Evolutionary conservation across 2,888 invertebrate species (phyloP).

Genomic region (Lacanobia wlatinum): DNA sequence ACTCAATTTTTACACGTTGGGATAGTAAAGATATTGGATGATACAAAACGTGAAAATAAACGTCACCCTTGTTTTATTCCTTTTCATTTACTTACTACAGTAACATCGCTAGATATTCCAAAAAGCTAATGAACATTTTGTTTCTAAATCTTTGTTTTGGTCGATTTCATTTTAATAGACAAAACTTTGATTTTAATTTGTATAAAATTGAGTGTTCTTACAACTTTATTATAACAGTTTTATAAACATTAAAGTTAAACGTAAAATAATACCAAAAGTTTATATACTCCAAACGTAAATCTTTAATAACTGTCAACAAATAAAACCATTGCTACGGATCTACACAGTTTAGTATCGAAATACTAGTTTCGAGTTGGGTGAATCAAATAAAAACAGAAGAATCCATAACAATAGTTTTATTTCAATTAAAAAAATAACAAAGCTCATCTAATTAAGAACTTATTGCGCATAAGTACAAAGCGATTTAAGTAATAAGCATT

Average conservation of each 20-base stretch:
- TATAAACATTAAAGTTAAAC: background rate
- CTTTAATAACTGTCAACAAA: background rate
- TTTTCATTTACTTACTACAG: slow-evolving; percentile 24
- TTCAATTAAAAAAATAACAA: slow-evolving; percentile 47
- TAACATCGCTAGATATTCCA: slow-evolving; percentile 41
- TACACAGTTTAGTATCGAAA: background rate
- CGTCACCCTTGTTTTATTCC: background rate
- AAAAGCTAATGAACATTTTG: slow-evolving; percentile 31
- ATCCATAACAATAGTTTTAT: slow-evolving; percentile 63
- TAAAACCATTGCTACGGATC: slow-evolving; percentile 57
- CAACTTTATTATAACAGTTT: background rate
- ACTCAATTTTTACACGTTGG: background rate
- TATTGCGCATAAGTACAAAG: slow-evolving; percentile 66
- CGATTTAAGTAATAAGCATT: slow-evolving; percentile 60
- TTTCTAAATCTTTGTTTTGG: slow-evolving; percentile 36
- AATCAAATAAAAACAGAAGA: slow-evolving; percentile 44
- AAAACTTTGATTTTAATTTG: background rate
- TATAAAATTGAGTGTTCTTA: slow-evolving; percentile 5
- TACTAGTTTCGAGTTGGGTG: background rate
- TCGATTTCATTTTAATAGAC: slow-evolving; percentile 14
- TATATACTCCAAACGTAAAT: slow-evolving; percentile 18
- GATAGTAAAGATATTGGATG: background rate
- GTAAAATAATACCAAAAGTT: slow-evolving; percentile 8
- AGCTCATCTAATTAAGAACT: slow-evolving; percentile 59
- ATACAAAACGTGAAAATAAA: background rate